These are phyloP conservation scores for Melanargia galathea DNA, from an alignment of 2,888 invertebrate species.

Conservation along the genomic window DNA sequence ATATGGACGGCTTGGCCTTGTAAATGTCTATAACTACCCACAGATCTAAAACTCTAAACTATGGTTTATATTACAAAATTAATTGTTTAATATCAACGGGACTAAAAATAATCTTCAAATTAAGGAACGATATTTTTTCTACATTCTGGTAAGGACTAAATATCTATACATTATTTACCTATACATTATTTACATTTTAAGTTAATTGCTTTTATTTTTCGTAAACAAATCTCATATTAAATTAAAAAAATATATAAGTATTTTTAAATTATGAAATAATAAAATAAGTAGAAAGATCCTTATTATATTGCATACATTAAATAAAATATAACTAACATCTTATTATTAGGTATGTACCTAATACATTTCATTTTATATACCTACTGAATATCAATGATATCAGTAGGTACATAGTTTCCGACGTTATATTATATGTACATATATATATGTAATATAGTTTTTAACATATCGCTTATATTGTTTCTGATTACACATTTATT, in stretches of 20 bases:
- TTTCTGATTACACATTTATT: background rate
- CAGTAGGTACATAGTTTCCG: too few species aligned
- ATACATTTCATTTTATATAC: too few species aligned
- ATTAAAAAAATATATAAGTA: background rate
- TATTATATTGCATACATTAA: background rate
- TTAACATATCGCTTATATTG: background rate
- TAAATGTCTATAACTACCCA: slow-evolving; percentile 32
- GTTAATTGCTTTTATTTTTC: background rate
- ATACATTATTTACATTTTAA: slow-evolving; percentile 40
- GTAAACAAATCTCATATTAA: background rate
- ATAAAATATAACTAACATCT: background rate
- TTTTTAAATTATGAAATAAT: background rate
- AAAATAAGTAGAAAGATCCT: background rate
- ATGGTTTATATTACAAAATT: slow-evolving; percentile 34
- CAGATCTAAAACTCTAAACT: slow-evolving; percentile 37
- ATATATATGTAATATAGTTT: too few species aligned
- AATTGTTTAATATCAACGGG: slow-evolving; percentile 38
- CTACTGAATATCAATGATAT: too few species aligned
- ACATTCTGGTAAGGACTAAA: slow-evolving; percentile 35
- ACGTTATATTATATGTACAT: too few species aligned
- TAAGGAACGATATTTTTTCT: slow-evolving; percentile 45
- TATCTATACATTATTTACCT: slow-evolving; percentile 41
- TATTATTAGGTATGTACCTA: background rate
- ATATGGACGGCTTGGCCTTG: slow-evolving; percentile 77
- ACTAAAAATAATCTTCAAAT: slow-evolving; percentile 39